Percentiles rank a stretch among this genome's conserved stretches.
These are phyloP conservation scores for Centropyge bicolor DNA, from an alignment of 2,797 vertebrate genomes.

Conservation along the genomic window DNA sequence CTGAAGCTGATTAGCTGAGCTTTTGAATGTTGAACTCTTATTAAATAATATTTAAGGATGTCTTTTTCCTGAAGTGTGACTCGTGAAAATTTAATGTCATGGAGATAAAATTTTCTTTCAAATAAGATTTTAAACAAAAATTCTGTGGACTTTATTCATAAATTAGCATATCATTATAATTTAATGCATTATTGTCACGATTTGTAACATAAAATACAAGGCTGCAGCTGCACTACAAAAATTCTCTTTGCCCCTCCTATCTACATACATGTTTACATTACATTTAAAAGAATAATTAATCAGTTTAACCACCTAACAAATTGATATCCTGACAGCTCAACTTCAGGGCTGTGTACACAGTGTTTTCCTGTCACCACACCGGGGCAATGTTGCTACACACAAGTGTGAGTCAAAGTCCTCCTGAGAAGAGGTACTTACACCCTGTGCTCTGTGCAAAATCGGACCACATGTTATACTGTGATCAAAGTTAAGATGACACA, in stretches of 20 bases:
- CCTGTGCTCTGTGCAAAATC: constrained; percentile 15
- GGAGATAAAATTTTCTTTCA: too few relatives aligned
- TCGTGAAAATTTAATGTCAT: too few relatives aligned
- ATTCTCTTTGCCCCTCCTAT: not conserved
- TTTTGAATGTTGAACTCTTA: not conserved
- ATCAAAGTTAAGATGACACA: constrained; percentile 63
- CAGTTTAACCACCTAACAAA: not conserved
- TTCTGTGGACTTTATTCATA: not conserved
- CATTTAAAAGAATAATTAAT: too few relatives aligned
- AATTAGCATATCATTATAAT: not conserved
- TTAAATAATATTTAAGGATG: not conserved
- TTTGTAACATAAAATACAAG: not conserved
- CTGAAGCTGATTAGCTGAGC: not conserved
- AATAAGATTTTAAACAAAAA: too few relatives aligned
- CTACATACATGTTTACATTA: not conserved
- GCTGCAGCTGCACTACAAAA: not conserved
- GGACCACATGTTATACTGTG: constrained; percentile 40
- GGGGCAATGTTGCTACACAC: constrained; percentile 73
- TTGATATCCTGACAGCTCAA: not conserved
- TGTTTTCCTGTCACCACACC: constrained; percentile 64
- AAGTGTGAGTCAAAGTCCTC: not conserved
- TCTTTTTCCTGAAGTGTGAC: not conserved
- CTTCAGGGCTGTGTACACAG: not conserved
- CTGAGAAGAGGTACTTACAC: not conserved
- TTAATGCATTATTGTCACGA: not conserved